Percentiles rank a stretch among this genome's conserved stretches.
phyloP scores from a whole-genome alignment of 2,797 vertebrate genomes.

The Crax fasciolata region DNA sequence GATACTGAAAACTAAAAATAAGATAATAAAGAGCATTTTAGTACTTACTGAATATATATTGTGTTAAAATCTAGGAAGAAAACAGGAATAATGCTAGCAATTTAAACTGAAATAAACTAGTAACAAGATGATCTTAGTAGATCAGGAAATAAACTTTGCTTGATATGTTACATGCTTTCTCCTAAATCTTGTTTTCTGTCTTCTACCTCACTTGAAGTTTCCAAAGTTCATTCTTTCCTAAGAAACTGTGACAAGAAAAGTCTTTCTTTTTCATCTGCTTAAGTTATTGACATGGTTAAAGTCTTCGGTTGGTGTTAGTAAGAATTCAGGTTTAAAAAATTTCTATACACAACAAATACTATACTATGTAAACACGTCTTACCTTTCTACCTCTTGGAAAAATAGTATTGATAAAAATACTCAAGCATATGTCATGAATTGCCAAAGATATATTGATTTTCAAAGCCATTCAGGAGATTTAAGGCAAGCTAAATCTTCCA shows the following conservation, averaged over 20 bases:
- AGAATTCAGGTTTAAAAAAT: background rate
- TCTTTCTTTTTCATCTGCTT: background rate
- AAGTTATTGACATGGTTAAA: background rate
- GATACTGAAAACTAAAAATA: background rate
- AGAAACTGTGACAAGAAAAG: background rate
- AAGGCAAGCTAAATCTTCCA: background rate
- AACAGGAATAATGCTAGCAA: background rate
- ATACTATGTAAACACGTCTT: background rate
- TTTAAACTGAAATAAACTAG: background rate
- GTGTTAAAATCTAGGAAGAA: background rate
- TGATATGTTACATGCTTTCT: background rate
- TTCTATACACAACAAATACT: background rate
- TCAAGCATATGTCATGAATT: background rate
- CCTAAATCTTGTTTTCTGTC: background rate
- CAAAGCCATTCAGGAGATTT: background rate
- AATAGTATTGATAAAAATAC: background rate
- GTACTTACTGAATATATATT: background rate
- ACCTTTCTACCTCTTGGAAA: background rate
- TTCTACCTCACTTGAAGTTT: background rate
- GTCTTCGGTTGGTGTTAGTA: background rate
- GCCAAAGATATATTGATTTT: background rate
- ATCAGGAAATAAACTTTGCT: background rate
- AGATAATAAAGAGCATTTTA: background rate
- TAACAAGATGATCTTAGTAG: background rate
- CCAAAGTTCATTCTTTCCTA: background rate